A percentile compares a stretch with the other conserved stretches of the same genome.
Conservation (phyloP, 2,888 invertebrate genomes). For the Diachrysia chrysitis region DNA sequence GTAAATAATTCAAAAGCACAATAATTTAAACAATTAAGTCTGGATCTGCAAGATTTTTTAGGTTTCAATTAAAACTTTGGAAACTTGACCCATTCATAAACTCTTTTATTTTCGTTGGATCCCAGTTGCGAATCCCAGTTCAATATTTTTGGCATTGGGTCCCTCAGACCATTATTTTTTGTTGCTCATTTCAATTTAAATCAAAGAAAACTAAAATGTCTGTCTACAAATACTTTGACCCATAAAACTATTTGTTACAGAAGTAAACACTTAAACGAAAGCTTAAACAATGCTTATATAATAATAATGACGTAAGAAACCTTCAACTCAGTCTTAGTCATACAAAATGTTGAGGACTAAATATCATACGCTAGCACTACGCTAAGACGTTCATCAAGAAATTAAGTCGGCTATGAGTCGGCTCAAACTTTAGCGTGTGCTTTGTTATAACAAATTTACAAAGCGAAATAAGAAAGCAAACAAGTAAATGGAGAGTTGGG, state of each 20-base stretch:
- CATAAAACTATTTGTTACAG: neutral
- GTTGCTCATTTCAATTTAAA: neutral
- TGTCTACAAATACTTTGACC: neutral
- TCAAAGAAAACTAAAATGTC: neutral
- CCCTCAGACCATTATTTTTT: too few relatives aligned
- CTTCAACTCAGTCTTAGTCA: slow-evolving; percentile 17
- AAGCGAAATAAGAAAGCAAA: slow-evolving; percentile 80
- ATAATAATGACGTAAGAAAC: slow-evolving; percentile 17
- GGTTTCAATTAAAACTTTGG: too few relatives aligned
- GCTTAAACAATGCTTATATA: neutral
- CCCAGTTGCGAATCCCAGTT: too few relatives aligned
- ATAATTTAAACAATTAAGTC: too few relatives aligned
- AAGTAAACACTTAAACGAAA: neutral
- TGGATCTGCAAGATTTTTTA: too few relatives aligned
- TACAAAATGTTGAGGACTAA: slow-evolving; percentile 38
- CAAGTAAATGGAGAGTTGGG: slow-evolving; percentile 73
- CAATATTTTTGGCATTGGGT: too few relatives aligned
- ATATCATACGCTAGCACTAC: slow-evolving; percentile 51
- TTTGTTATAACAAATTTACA: slow-evolving; percentile 76
- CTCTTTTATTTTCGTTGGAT: too few relatives aligned
- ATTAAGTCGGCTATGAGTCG: slow-evolving; percentile 59
- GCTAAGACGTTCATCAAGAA: slow-evolving; percentile 63
- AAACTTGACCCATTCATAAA: neutral
- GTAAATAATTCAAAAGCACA: too few relatives aligned
- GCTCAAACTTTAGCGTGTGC: slow-evolving; percentile 66